Evolutionary conservation across 2,888 invertebrate species (phyloP), one percentile per base, ranked within the genome.

Genomic region (Polymixis flavicincta): DNA sequence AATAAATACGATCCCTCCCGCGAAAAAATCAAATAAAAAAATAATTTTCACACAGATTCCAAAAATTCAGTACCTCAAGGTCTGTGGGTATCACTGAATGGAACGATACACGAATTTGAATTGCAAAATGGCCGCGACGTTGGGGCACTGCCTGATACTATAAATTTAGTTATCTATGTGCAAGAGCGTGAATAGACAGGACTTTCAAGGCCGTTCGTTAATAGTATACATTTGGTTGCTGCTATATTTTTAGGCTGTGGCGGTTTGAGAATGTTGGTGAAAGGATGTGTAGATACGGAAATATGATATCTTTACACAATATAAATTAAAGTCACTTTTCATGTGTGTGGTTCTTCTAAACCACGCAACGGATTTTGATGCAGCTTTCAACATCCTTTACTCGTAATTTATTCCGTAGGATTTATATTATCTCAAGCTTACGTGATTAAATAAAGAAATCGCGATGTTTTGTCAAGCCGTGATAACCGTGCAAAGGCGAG

Each of bases 21-120:
- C 17, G 45, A 25, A 50, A 28, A 75, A 28, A 73, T 50, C 13
- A 73, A 37, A 37, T 0, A 19, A 55, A 61, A 25, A 57, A 57
- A 77, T 69, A 55, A 66, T 66, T 82, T 66, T 57, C 48, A 7
- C 52, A 61, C 71, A 80, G 37, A 74, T 80, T 67, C 50, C 57
- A 84, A 84, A 84, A 84, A 80, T 59, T 74, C 69, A 50, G 45
- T 72, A 57, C 50, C 57, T 61, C 69, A 52, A 84, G 69, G 74
- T 70, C 54, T 82, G 42, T 17, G 65, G 67, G 37, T 59, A 50
- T 70, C 78, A 25, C 64, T 78, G 80, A 84, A 70, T 79, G 64
- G 73, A 71, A 73, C 70, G 80, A 83, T 75, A 76, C 71, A 71
- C 25, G 59, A 76, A 86, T 84, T 84, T 80, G 84, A 84, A 84